phyloP scores from a whole-genome alignment of 2,113 vertebrate genomes.

The Tychaedon coryphoeus region DNA sequence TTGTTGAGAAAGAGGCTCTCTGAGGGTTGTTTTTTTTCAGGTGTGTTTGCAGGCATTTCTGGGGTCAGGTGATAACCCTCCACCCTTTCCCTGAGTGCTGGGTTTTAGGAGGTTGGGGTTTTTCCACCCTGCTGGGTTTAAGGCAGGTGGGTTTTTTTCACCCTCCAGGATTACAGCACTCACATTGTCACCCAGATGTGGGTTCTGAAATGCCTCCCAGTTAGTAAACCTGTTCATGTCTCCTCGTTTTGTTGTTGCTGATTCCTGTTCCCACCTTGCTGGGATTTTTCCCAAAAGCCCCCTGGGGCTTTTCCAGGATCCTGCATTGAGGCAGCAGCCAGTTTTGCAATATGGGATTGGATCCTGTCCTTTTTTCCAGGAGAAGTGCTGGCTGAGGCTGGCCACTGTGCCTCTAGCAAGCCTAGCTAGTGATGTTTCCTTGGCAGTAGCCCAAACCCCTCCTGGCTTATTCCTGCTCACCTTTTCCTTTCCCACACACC shows the following conservation, averaged over 20 bases:
- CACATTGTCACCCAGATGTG: not conserved
- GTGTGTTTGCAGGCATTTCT: not conserved
- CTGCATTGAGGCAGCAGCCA: not conserved
- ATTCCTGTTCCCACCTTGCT: not conserved
- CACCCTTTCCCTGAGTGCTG: not conserved
- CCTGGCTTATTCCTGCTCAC: not conserved
- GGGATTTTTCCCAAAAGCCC: not conserved
- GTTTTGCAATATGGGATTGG: not conserved
- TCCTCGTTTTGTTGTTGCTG: accelerated
- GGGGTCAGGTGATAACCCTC: not conserved
- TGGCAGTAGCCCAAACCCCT: not conserved
- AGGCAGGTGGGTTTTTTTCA: not conserved
- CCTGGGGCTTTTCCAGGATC: not conserved
- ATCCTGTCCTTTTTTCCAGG: not conserved
- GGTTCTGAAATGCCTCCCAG: not conserved
- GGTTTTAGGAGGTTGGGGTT: not conserved
- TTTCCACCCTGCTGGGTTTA: not conserved
- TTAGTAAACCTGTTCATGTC: accelerated
- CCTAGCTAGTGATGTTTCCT: not conserved
- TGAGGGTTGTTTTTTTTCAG: accelerated
- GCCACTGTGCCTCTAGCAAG: not conserved
- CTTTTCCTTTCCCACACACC: not conserved
- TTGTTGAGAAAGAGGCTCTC: not conserved
- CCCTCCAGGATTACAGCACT: not conserved
- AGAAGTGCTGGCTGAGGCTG: not conserved